These are phyloP conservation scores for Ambastaia sidthimunki DNA, from an alignment of 2,797 vertebrate species.

Conservation along the genomic window DNA sequence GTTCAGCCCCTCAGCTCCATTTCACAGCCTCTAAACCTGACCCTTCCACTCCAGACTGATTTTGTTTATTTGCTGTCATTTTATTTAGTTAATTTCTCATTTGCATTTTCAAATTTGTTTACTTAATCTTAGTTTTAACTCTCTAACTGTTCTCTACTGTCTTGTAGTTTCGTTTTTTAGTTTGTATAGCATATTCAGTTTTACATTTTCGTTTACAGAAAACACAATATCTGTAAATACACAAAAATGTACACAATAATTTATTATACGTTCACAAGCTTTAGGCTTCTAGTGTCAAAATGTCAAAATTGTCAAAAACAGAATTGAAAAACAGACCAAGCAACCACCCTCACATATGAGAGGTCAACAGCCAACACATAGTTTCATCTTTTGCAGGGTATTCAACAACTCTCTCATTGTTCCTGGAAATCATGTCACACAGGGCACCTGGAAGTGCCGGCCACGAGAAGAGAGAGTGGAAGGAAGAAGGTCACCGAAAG, in stretches of 20 bases:
- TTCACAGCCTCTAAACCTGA: slow-evolving; percentile 36
- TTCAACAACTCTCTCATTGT: slow-evolving; percentile 20
- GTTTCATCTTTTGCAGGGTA: slow-evolving; percentile 49
- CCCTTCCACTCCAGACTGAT: not conserved
- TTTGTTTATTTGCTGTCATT: not conserved
- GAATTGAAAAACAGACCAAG: slow-evolving; percentile 23
- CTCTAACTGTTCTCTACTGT: too few species aligned
- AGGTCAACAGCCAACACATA: slow-evolving; percentile 36
- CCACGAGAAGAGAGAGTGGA: slow-evolving; percentile 23
- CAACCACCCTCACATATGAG: not conserved
- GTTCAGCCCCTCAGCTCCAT: slow-evolving; percentile 43
- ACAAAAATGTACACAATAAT: not conserved
- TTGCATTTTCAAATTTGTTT: too few species aligned
- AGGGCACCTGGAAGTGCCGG: not conserved
- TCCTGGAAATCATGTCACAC: slow-evolving; percentile 2
- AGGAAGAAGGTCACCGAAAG: slow-evolving; percentile 8
- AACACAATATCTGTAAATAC: too few species aligned
- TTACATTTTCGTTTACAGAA: too few species aligned
- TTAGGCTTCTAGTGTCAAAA: not conserved
- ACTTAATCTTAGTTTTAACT: too few species aligned
- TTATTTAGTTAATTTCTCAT: not conserved
- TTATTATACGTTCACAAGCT: not conserved
- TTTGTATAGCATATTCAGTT: too few species aligned
- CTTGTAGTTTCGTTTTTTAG: too few species aligned
- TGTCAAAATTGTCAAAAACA: not conserved